Base-by-base conservation (phyloP, 2,888 invertebrate genomes). In the Hipparchia sbordonii region DNA sequence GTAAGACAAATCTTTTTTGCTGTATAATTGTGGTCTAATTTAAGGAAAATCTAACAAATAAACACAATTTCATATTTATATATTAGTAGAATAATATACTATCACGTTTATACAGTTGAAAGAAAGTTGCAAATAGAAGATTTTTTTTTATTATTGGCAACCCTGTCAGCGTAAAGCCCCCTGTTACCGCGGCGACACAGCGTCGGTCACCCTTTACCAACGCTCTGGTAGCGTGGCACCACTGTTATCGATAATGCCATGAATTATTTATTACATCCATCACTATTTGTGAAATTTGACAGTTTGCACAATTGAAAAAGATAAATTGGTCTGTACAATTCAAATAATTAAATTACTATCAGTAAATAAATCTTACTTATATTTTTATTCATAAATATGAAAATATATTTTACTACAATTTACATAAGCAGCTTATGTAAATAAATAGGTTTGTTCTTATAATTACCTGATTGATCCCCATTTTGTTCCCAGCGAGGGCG, bases 151-250 rank as follows among this genome's bases (percentile, higher is more conserved):
- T 13, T 62, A 74, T 39, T 60, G 80, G 3, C 86, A 90, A 72
- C 91, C 91, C 90, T 92, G 81, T 6, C 74, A 70, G 67, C 80
- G 85, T 79, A 82, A 85, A 88, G 87, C 89, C 89, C 89, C 84
- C 87, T 84, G 87, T 88, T 87, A 89, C 89, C 89, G 88, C 87
- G 88, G 88, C 89, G 89, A 89, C 91, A 88, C 87, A 83, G 83
- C 85, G 88, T 83, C 88, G 90, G 91, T 90, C 91, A 90, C 91
- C 92, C 91, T 89, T 90, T 89, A 85, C 86, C 83, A 79, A 78
- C 67, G 65, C 12, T 12, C 75, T 81, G 77, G 75, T 76, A 79
- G 72, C 76, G 80, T 79, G 80, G 67, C 68, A 68, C 79, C 77
- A 81, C 66, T 76, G 66, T 72, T 78, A 78, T 81, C 81, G 80